Evolutionary conservation across 2,888 invertebrate species (phyloP).

Genomic region (Diaperis boleti): DNA sequence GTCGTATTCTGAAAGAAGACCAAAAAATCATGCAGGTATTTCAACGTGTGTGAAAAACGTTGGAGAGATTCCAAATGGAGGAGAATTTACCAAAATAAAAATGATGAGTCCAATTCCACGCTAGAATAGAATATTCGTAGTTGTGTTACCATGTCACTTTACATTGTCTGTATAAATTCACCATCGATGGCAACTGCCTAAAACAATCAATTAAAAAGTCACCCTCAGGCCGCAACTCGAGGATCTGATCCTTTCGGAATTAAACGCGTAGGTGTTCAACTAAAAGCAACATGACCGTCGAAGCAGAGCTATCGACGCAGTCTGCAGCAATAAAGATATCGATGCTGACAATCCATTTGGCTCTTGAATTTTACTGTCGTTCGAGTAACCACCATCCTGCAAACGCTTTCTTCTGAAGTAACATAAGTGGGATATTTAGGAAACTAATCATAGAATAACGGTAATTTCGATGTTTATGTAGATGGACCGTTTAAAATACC

Average conservation of each 20-base stretch:
- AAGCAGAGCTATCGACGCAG: slow-evolving; percentile 7
- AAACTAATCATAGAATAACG: slow-evolving; percentile 15
- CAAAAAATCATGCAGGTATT: too few species aligned
- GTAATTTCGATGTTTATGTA: slow-evolving; percentile 19
- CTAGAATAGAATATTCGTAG: too few species aligned
- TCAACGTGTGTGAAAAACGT: too few species aligned
- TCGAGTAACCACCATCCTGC: too few species aligned
- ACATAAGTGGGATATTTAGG: slow-evolving; percentile 12
- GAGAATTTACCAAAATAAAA: too few species aligned
- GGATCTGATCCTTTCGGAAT: too few species aligned
- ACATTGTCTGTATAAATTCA: too few species aligned
- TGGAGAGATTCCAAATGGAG: too few species aligned
- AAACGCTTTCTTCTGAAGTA: background rate
- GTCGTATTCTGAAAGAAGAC: too few species aligned
- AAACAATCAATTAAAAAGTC: background rate
- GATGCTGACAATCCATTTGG: slow-evolving; percentile 27
- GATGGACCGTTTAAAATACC: slow-evolving; percentile 11
- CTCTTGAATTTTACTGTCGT: slow-evolving; percentile 29
- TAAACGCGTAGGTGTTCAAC: background rate
- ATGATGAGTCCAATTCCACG: too few species aligned
- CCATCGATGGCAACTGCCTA: background rate
- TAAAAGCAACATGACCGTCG: slow-evolving; percentile 18
- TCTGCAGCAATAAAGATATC: slow-evolving; percentile 24
- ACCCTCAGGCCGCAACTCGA: too few species aligned
- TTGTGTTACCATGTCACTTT: too few species aligned